Conservation (phyloP, 2,113 vertebrate species). For the Callopanchax toddi region DNA sequence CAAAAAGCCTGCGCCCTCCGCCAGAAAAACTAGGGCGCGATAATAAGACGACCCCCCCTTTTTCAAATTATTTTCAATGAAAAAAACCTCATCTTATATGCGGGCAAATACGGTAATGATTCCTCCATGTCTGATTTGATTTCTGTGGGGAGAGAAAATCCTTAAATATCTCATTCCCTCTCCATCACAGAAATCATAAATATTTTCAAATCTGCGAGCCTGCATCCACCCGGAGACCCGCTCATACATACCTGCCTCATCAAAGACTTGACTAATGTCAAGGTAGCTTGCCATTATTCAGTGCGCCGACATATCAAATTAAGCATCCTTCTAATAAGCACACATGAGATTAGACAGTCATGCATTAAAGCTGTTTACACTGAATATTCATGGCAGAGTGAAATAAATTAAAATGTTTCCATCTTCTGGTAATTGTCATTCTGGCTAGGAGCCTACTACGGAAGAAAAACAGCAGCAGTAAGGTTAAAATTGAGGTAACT, state of each 20-base stretch:
- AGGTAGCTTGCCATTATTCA: conserved; percentile 60
- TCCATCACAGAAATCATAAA: conserved; percentile 14
- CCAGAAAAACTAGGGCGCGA: too few relatives aligned
- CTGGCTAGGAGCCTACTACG: conserved; percentile 43
- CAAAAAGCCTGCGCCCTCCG: too few relatives aligned
- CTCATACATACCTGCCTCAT: conserved; percentile 48
- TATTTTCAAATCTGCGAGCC: conserved; percentile 8
- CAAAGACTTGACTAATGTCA: conserved; percentile 62
- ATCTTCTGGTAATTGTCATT: conserved; percentile 73
- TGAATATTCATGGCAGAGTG: conserved; percentile 78
- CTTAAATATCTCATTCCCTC: neutral
- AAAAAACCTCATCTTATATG: too few relatives aligned
- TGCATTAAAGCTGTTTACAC: conserved; percentile 73
- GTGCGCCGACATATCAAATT: conserved; percentile 62
- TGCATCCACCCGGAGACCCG: neutral
- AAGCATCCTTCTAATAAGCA: conserved; percentile 73
- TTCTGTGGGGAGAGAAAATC: conserved; percentile 10
- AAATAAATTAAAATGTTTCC: conserved; percentile 65
- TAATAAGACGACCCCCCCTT: too few relatives aligned
- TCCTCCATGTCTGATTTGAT: neutral
- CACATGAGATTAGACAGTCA: conserved; percentile 77
- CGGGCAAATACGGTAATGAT: too few relatives aligned
- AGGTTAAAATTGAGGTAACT: conserved; percentile 19
- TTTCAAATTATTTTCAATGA: too few relatives aligned
- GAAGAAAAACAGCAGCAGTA: conserved; percentile 14